Percentiles rank a stretch among this genome's conserved stretches.
Conservation (phyloP, 1,140 invertebrate genomes). For the Pseudomyrmex dendroicus region DNA sequence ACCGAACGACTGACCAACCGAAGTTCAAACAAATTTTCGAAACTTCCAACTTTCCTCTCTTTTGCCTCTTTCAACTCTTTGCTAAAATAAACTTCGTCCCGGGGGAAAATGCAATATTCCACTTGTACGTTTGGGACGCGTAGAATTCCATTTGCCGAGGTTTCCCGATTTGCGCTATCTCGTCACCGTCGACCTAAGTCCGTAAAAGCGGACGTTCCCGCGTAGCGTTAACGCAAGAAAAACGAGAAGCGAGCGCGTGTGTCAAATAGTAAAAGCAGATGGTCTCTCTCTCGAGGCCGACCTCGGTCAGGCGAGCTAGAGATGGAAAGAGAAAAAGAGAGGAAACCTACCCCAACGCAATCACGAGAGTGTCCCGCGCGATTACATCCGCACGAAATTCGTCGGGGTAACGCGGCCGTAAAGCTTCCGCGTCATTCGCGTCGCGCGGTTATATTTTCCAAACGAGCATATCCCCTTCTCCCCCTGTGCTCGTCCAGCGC, state of each 20-base stretch:
- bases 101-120: constrained; percentile 44
- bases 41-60: constrained; percentile 27
- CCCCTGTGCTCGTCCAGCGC: constrained; percentile 5
- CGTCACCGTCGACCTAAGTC: constrained; percentile 11
- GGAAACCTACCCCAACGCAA: constrained; percentile 22
- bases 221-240: constrained; percentile 50
- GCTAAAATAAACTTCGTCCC: constrained; percentile 46
- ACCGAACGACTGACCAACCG: no score
- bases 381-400: constrained; percentile 26
- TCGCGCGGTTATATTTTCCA: constrained; percentile 36
- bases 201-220: constrained; percentile 29
- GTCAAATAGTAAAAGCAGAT: constrained; percentile 55
- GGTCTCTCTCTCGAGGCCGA: constrained; percentile 24
- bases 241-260: constrained; percentile 42
- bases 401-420: constrained; percentile 28
- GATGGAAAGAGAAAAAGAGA: not conserved
- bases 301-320: not conserved
- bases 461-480: constrained; percentile 7
- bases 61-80: constrained; percentile 3
- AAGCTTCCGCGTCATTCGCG: constrained; percentile 43
- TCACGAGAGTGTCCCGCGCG: constrained; percentile 48
- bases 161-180: constrained; percentile 34
- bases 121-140: constrained; percentile 13
- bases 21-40: constrained; percentile 36
- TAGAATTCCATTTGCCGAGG: constrained; percentile 40